Percentiles rank a stretch among this genome's conserved stretches.
Evolutionary conservation across 2,888 invertebrate species (phyloP).

Genomic region (Mechanitis mazaeus): DNA sequence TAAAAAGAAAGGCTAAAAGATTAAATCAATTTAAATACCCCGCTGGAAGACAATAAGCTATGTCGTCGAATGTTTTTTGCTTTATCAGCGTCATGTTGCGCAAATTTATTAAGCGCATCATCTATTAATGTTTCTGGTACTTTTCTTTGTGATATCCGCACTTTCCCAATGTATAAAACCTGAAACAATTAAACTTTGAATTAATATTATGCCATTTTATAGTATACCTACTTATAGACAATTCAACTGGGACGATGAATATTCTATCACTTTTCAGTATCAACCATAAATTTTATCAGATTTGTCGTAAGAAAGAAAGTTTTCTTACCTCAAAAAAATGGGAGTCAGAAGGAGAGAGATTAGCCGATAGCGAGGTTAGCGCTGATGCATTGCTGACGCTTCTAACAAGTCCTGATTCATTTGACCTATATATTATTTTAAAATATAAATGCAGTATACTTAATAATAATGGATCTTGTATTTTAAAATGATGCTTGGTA

Average conservation of each 20-base stretch:
- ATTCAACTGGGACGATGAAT: background rate
- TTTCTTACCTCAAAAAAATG: conserved; percentile 88
- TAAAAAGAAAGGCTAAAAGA: background rate
- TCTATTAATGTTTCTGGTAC: conserved; percentile 93
- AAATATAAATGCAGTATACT: background rate
- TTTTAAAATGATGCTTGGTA: background rate
- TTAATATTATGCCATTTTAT: no score
- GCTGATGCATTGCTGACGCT: conserved; percentile 79
- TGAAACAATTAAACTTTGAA: conserved; percentile 48
- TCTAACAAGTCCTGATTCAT: conserved; percentile 48
- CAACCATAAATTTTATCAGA: background rate
- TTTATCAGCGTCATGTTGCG: conserved; percentile 86
- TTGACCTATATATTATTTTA: conserved; percentile 41
- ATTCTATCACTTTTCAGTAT: background rate
- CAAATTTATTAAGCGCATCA: conserved; percentile 90
- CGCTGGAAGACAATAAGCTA: conserved; percentile 62
- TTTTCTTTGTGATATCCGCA: conserved; percentile 90
- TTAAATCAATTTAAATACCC: conserved; percentile 36
- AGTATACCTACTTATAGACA: no score
- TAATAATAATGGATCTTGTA: no score
- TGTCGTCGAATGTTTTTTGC: conserved; percentile 56
- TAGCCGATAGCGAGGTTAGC: conserved; percentile 83
- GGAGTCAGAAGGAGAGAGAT: conserved; percentile 90
- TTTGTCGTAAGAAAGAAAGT: conserved; percentile 36
- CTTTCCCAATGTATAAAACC: conserved; percentile 94